Evolutionary conservation across 2,888 invertebrate species (phyloP), one percentile per base, ranked within the genome.

Genomic region (Pherbina coryleti): DNA sequence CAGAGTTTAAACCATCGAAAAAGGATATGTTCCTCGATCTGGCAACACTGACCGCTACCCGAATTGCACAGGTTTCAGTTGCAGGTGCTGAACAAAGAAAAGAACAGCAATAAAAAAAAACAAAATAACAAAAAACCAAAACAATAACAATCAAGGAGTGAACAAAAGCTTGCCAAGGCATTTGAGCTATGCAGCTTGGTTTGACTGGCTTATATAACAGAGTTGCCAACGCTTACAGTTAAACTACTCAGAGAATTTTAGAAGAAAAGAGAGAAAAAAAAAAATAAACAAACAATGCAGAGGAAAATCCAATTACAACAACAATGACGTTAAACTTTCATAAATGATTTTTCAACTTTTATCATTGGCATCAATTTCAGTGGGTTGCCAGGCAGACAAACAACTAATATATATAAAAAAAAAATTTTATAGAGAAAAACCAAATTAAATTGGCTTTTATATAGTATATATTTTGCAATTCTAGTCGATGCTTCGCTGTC

Each of bases 311-410:
- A 44, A 25, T 60, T 14, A 60, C 28, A 60, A 60, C 17, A 60
- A 22, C 60, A 60, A 60, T 31, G 28, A 60, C 9, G 19, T 25
- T 60, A 17, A 60, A 60, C 25, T 25, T 60, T 60, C 28, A 60
- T 60, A 60, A 44, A 44, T 60, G 60, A 60, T 60, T 67, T 37
- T 37, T 69, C 49, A 69, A 69, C 69, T 69, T 69, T 69, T 69
- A 69, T 69, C 69, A 28, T 69, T 28, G 28, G 69, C 11, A 49
- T 44, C 49, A n/a, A 69, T 69, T 51, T 22, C 25, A 25, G 22
- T 8, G 25, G 44, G 25, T 53, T 69, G 69, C 31, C 69, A 69
- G 37, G 34, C 44, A 44, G 44, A 44, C 44, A 44, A 11, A 44
- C 44, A 44, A 44, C n/a, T n/a, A n/a, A 31, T 31, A 31, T 31